Percentiles rank a stretch among this genome's conserved stretches.
Evolutionary conservation across 2,888 invertebrate species (phyloP).

Genomic region (Hyposoter dolosus): DNA sequence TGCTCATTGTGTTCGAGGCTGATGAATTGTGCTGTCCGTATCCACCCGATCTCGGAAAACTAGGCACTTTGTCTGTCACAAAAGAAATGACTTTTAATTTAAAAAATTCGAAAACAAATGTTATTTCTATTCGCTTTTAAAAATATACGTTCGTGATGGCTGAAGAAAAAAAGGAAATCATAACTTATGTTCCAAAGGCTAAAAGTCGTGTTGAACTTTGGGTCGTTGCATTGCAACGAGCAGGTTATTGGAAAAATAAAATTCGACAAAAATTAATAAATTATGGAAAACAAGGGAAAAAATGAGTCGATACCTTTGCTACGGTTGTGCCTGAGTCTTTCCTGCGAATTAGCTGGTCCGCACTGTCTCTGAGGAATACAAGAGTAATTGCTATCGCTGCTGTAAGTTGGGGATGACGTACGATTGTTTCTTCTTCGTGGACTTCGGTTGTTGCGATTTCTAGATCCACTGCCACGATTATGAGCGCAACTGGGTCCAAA

Average conservation of each 20-base stretch:
- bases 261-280: not conserved
- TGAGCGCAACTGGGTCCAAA: constrained; percentile 77
- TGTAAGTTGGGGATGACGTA: constrained; percentile 82
- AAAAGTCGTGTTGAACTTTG: no score
- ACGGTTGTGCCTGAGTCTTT: constrained; percentile 82
- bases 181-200: no score
- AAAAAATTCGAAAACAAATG: no score
- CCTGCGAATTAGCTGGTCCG: constrained; percentile 81
- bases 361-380: constrained; percentile 82
- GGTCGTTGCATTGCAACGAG: no score
- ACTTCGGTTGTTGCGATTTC: constrained; percentile 80
- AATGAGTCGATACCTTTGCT: constrained; percentile 78
- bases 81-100: not conserved
- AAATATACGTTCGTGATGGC: not conserved
- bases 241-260: no score
- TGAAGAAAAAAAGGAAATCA: no score
- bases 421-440: constrained; percentile 81
- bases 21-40: constrained; percentile 83
- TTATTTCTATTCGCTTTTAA: no score
- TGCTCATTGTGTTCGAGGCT: constrained; percentile 83
- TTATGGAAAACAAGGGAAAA: not conserved
- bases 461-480: constrained; percentile 75
- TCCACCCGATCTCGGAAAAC: constrained; percentile 79
- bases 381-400: constrained; percentile 83
- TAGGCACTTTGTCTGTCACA: constrained; percentile 82